Base-by-base conservation (phyloP, 2,113 vertebrate species). In the Propithecus coquereli region DNA sequence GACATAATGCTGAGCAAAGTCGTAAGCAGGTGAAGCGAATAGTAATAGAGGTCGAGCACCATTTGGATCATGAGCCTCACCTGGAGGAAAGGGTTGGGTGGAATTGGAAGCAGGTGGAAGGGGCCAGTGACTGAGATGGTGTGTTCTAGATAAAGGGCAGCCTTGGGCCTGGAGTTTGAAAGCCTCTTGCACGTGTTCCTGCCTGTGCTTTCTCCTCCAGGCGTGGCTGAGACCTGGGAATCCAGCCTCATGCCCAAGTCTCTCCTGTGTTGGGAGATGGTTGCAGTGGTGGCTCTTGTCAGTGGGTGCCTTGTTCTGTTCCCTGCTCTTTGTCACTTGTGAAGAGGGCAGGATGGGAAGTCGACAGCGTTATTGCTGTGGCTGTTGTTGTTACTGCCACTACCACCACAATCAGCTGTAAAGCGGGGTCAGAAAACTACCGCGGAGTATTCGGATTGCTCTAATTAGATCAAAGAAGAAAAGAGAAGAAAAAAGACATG, bases 41-140 rank as follows among this genome's bases (percentile, higher is more conserved):
- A 17, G 52, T 6, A 4, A n/a, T 12, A 8, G 22, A 52, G 77
- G 6, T 30, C 16, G 47, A 34, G 30, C 6, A 10, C 13, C 23
- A 4, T 5, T 8, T n/a, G 71, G 45, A 30, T 93, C 81, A n/a
- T 2, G 57, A 25, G 32, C 81, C 7, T 50, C 71, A 22, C 77
- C 95, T 91, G 40, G 81, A 70, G 91, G 91, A 86, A 80, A 37
- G 22, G 30, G 6, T 13, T 40, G n/a, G 66, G 14, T 57, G 54
- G n/a, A 8, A 4, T 40, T 81, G 91, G 73, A 43, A 54, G 17
- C 52, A 6, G 52, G 52, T 54, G 16, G 52, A 54, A 71, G 52
- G 43, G 52, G n/a, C 20, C 32, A 17, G 22, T 79, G n/a, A 30
- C 40, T 14, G 63, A 54, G 45, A 23, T 47, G 6, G 10, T 5